Percentiles rank a stretch among this genome's conserved stretches.
Conservation (phyloP, 1,140 invertebrate species). For the Pemphigus obesinymphae region DNA sequence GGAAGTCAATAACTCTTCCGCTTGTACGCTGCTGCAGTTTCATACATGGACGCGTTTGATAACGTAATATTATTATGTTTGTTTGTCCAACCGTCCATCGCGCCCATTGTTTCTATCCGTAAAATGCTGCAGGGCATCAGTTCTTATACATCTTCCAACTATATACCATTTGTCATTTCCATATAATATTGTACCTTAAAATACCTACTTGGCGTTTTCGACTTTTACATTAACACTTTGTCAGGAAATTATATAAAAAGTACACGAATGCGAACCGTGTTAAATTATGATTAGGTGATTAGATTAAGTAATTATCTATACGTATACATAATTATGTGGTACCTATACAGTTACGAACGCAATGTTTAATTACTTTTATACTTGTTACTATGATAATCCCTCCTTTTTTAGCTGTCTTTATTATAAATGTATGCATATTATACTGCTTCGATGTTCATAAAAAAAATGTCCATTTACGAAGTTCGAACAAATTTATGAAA, state of each 20-base stretch:
- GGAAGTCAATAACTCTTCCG: constrained; percentile 22
- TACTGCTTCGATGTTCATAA: too few species aligned
- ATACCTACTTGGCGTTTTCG: not conserved
- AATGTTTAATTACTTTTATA: too few species aligned
- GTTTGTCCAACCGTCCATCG: not conserved
- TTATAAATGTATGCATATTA: too few species aligned
- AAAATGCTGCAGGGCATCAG: not conserved
- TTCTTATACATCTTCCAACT: not conserved
- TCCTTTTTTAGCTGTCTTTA: too few species aligned
- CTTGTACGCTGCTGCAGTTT: not conserved
- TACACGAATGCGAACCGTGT: not conserved
- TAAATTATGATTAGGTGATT: not conserved
- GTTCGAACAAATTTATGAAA: too few species aligned
- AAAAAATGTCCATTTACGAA: too few species aligned
- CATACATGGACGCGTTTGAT: constrained; percentile 3
- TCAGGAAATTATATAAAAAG: not conserved
- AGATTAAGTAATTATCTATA: too few species aligned
- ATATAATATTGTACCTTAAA: not conserved
- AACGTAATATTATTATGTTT: constrained; percentile 4
- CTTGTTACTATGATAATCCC: too few species aligned
- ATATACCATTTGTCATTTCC: too few species aligned
- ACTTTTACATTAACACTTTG: not conserved
- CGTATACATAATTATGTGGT: too few species aligned
- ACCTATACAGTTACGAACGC: not conserved
- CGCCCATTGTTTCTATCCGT: constrained; percentile 3